Percentiles rank a stretch among this genome's conserved stretches.
These are phyloP conservation scores for Aphaenogaster floridana DNA, from an alignment of 1,140 invertebrate species.

Conservation along the genomic window DNA sequence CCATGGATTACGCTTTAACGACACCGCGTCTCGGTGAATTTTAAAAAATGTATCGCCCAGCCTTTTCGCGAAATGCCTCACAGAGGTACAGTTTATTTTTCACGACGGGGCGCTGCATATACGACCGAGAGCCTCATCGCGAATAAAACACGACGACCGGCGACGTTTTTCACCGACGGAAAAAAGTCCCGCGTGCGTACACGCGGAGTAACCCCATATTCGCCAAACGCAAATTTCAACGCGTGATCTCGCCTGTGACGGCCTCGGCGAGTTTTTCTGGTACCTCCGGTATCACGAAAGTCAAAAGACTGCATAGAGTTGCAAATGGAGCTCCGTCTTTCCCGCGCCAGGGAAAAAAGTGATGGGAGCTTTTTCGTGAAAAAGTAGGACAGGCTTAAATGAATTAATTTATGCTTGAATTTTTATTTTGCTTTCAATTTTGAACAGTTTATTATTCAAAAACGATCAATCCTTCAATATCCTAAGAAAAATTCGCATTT, in stretches of 20 bases:
- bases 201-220: not conserved
- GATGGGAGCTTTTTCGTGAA: not conserved
- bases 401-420: constrained; percentile 2
- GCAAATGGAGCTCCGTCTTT: not conserved
- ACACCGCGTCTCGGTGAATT: constrained; percentile 2
- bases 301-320: not conserved
- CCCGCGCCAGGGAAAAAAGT: not conserved
- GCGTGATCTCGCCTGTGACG: not conserved
- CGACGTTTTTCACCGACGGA: constrained; percentile 4
- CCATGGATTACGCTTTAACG: constrained; percentile 50
- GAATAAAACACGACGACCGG: constrained; percentile 50
- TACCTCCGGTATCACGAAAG: not conserved
- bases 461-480: not conserved
- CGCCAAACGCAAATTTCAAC: constrained; percentile 12
- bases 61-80: constrained; percentile 4
- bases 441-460: not conserved
- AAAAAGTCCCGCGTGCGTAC: not conserved
- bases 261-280: constrained; percentile 7
- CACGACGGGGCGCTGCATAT: not conserved
- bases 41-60: constrained; percentile 41
- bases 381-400: not conserved
- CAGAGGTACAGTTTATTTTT: constrained; percentile 42
- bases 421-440: not conserved
- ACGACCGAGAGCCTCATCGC: constrained; percentile 3
- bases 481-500: not conserved